phyloP scores from a whole-genome alignment of 2,888 invertebrate species.

The Colletes collaris region DNA sequence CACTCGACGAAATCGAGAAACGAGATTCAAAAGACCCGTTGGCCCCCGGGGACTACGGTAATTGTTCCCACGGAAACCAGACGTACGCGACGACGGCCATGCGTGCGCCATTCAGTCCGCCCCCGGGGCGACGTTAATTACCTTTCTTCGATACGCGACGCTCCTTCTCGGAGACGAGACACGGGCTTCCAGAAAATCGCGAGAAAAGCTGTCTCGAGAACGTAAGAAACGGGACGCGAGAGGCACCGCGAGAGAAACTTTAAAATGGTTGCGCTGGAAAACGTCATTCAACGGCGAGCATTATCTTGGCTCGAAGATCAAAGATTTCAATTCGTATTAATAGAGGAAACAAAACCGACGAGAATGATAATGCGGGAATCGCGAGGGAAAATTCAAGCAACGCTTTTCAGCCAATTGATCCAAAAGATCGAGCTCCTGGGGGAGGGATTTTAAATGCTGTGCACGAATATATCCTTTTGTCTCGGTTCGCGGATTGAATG shows the following conservation, averaged over 20 bases:
- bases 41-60: too few relatives aligned
- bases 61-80: neutral
- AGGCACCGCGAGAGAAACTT: neutral
- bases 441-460: too few relatives aligned
- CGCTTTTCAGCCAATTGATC: too few relatives aligned
- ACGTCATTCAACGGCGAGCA: neutral
- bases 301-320: slow-evolving; percentile 22
- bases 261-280: neutral
- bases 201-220: neutral
- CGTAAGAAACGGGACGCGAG: neutral
- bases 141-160: neutral
- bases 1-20: slow-evolving; percentile 14
- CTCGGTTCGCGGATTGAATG: too few relatives aligned
- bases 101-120: neutral
- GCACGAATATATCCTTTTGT: too few relatives aligned
- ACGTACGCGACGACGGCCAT: neutral
- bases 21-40: neutral
- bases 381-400: slow-evolving; percentile 1
- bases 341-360: slow-evolving; percentile 18
- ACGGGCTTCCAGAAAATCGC: neutral
- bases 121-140: slow-evolving; percentile 19
- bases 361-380: slow-evolving; percentile 50
- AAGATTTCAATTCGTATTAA: slow-evolving; percentile 39
- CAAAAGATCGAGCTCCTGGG: too few relatives aligned
- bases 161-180: neutral